phyloP scores from a whole-genome alignment of 37 sponge, comb jelly and placozoan genomes.

The Aphrocallistes beatrix region DNA sequence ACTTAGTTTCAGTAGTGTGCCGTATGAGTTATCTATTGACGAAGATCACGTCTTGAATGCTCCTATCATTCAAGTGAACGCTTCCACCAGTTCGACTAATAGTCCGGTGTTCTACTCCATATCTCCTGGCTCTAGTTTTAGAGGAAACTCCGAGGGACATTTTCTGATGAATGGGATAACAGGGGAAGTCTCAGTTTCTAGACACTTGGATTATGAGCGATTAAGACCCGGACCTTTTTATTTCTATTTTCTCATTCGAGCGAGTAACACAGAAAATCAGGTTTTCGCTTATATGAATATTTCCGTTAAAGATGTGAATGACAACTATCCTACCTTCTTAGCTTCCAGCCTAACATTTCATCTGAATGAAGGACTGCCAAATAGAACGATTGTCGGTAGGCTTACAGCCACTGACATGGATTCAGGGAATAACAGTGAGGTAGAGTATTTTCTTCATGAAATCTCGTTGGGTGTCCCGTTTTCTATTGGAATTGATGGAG shows the following conservation, averaged over 20 bases:
- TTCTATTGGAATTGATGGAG: neutral
- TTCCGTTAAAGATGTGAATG: neutral
- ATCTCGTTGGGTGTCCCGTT: neutral
- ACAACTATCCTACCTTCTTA: neutral
- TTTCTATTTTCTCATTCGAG: constrained; percentile 24
- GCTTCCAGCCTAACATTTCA: neutral
- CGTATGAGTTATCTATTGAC: neutral
- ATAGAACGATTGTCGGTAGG: neutral
- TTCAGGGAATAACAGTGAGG: neutral
- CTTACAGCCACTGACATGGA: neutral
- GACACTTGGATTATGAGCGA: constrained; percentile 28
- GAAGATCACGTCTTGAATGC: neutral
- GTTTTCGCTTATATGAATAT: neutral
- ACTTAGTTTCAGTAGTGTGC: too few species aligned
- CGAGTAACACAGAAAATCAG: neutral
- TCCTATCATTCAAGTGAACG: neutral
- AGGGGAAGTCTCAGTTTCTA: neutral
- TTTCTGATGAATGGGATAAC: neutral
- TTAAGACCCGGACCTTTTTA: constrained; percentile 24
- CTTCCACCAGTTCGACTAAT: neutral
- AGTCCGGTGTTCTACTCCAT: constrained; percentile 11
- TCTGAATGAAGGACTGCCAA: neutral
- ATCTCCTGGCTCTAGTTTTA: constrained; percentile 23
- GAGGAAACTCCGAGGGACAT: constrained; percentile 26
- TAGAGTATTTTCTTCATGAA: neutral